phyloP scores from a whole-genome alignment of 2,888 invertebrate genomes.

The Druceiella hillmani region DNA sequence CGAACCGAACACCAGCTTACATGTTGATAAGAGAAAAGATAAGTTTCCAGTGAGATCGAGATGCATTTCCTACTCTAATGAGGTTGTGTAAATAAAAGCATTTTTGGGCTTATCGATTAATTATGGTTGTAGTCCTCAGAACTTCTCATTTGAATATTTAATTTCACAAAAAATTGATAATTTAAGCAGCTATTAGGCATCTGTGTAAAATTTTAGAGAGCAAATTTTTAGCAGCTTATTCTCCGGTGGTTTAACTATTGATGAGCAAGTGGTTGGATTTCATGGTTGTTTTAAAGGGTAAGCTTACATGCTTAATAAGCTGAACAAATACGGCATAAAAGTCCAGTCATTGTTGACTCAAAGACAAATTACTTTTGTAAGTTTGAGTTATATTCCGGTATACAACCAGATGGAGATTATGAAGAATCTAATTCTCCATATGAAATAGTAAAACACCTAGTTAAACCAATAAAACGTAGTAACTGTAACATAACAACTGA shows the following conservation, averaged over 20 bases:
- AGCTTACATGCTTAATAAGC: slow-evolving; percentile 11
- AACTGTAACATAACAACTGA: slow-evolving; percentile 16
- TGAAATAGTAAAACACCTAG: slow-evolving; percentile 11
- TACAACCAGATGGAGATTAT: slow-evolving; percentile 9
- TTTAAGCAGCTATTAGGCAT: too few relatives aligned
- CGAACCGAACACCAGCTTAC: too few relatives aligned
- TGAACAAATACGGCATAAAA: slow-evolving; percentile 13
- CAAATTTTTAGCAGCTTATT: too few relatives aligned
- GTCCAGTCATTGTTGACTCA: too few relatives aligned
- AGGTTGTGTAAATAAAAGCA: too few relatives aligned
- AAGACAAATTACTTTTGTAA: too few relatives aligned
- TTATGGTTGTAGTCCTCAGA: slow-evolving; percentile 15
- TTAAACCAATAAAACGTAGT: slow-evolving; percentile 11
- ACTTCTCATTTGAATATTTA: slow-evolving; percentile 18
- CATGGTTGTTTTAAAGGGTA: slow-evolving; percentile 6
- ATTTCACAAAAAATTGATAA: too few relatives aligned
- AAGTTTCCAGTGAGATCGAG: too few relatives aligned
- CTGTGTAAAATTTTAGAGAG: too few relatives aligned
- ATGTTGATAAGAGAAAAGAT: too few relatives aligned
- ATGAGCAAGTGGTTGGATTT: slow-evolving; percentile 23
- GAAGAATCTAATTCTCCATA: slow-evolving; percentile 7
- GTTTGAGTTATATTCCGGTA: slow-evolving; percentile 11
- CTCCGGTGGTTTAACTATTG: slow-evolving; percentile 21
- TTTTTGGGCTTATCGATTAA: too few relatives aligned
- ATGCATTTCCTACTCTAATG: too few relatives aligned